Evolutionary conservation across 2,888 invertebrate genomes (phyloP), one percentile per base, ranked within the genome.

Genomic region (Hemistola chrysoprasaria): DNA sequence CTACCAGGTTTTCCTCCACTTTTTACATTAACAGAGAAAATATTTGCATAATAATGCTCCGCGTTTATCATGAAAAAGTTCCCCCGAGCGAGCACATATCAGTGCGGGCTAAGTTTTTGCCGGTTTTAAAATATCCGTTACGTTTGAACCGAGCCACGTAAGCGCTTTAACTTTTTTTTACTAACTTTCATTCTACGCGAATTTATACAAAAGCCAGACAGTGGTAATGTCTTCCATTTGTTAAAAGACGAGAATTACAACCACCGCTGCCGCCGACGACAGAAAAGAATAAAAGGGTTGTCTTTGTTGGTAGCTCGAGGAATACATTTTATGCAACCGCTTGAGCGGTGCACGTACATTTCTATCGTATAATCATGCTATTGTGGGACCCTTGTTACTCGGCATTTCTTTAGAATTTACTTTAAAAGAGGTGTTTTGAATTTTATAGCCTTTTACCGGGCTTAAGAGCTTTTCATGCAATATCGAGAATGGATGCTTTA

Each of bases 171-270:
- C 75, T 75, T 78, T 81, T n/a, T 63, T 44, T 78, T 75, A 69
- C 71, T 65, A 73, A 78, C 72, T 76, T 78, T 79, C 72, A 79
- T 81, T 78, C 72, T 71, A 77, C 78, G 74, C 76, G 78, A 83
- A 84, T 83, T 82, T 81, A 78, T 75, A 77, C 78, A 81, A 83
- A 82, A 80, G 79, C 77, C 78, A 79, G 74, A 62, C 70, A 65
- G 74, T 74, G 82, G 80, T 83, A 84, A 83, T 83, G 78, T 81
- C 81, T 78, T 78, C 79, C 83, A 82, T 83, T 82, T 81, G 78
- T 82, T 83, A 82, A 79, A 73, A 78, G 80, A 80, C 71, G 74
- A 75, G 80, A 82, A 81, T 81, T 83, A 80, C 75, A 69, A 61
- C 72, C 67, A 65, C 66, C 65, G 67, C 66, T 63, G 66, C 62